phyloP scores from a whole-genome alignment of 2,888 invertebrate genomes.

The Epirrita christyi region DNA sequence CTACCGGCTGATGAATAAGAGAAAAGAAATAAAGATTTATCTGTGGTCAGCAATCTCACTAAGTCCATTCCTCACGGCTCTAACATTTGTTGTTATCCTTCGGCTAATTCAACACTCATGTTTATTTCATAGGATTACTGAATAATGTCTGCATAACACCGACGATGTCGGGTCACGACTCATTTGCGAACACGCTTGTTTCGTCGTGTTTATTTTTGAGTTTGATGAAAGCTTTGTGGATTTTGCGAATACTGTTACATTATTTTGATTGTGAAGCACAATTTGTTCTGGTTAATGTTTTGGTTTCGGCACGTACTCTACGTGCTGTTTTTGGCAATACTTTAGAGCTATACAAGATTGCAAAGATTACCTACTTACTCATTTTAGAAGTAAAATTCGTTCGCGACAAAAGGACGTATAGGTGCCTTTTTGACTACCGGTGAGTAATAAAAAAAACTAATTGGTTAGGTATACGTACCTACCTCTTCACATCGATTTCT shows the following conservation, averaged over 20 bases:
- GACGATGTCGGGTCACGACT: slow-evolving; percentile 50
- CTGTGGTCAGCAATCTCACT: background rate
- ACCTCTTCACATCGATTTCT: too few relatives aligned
- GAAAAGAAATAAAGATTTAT: too few relatives aligned
- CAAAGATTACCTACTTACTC: too few relatives aligned
- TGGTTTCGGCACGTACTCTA: too few relatives aligned
- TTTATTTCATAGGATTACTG: slow-evolving; percentile 60
- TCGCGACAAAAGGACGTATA: too few relatives aligned
- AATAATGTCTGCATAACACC: slow-evolving; percentile 53
- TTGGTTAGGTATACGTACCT: too few relatives aligned
- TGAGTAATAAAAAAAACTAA: too few relatives aligned
- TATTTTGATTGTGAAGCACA: background rate
- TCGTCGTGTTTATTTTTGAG: slow-evolving; percentile 27
- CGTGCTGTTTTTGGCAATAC: too few relatives aligned
- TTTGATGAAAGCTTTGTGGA: slow-evolving; percentile 19
- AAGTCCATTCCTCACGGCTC: slow-evolving; percentile 12
- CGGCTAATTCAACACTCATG: slow-evolving; percentile 61
- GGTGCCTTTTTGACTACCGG: too few relatives aligned
- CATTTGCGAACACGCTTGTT: slow-evolving; percentile 46
- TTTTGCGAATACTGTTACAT: background rate
- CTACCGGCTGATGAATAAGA: too few relatives aligned
- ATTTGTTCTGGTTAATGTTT: background rate
- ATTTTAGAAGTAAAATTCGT: too few relatives aligned
- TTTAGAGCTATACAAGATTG: too few relatives aligned
- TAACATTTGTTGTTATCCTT: slow-evolving; percentile 33